Base-by-base conservation (phyloP, 2,888 invertebrate species). In the Dryomyza anilis region DNA sequence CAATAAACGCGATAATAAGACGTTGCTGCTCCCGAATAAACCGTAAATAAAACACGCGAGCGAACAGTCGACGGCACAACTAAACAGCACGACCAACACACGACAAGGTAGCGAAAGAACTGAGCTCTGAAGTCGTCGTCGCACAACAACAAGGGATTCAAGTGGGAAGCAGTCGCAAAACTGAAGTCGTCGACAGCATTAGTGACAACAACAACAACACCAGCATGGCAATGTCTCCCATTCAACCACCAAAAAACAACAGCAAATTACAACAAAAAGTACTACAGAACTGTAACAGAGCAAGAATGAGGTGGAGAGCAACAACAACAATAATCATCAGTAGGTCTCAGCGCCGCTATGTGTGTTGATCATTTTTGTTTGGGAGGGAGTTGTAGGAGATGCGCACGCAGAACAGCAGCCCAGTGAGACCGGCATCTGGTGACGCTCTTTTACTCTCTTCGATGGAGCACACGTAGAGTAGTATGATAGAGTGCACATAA, bases 101-200 rank as follows among this genome's bases (percentile, higher is more conserved):
- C 29, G 36, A 25, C 50, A 52, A 36, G 39, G 50, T 39, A 50
- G 33, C 60, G 36, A 16, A 61, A 61, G 60, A 52, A 61, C 60
- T 61, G 21, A 59, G 46, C 19, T 21, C 23, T 14, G 36, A n/a
- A n/a, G n/a, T n/a, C n/a, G n/a, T n/a, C n/a, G 23, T 19, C 21
- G 39, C 21, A 21, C 33, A 30, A 21, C 21, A 14, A 36, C 55
- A 36, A 19, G 36, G 55, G 55, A 55, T 55, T 55, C 36, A 36
- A 36, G 55, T 36, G 21, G 55, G 55, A 14, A 55, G 23, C 55
- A 3, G 33, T 21, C 8, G 55, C 52, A 16, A 27, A n/a, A 16
- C 43, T 6, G 19, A 16, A n/a, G 53, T 19, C 55, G 16, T 21
- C 55, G 21, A 33, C 36, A 23, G 14, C 55, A 12, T 8, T 10